Evolutionary conservation across 30 jellyfish, hydroid and myxozoan genomes (phyloP), one percentile per base, ranked within the genome.

Genomic region (Nemopilema nomurai): DNA sequence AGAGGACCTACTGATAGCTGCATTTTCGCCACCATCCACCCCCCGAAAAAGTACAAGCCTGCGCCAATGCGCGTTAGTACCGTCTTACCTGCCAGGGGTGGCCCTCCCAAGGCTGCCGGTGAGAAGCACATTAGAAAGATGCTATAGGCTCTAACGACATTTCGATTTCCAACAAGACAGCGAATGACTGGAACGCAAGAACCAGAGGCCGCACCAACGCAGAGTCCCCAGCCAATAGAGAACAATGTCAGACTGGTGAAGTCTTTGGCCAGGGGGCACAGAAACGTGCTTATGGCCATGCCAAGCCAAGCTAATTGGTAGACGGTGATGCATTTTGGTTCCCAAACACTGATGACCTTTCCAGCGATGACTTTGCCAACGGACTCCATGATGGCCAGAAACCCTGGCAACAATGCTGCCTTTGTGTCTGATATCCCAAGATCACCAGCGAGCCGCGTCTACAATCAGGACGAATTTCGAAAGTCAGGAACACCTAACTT

Each of bases 1-100:
- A n/a, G n/a, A n/a, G n/a, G n/a, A n/a, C n/a, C n/a, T n/a, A n/a
- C n/a, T n/a, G n/a, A n/a, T n/a, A n/a, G n/a, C n/a, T n/a, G n/a
- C n/a, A n/a, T n/a, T n/a, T n/a, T n/a, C n/a, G n/a, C n/a, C n/a
- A n/a, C n/a, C n/a, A n/a, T n/a, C n/a, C n/a, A n/a, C n/a, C n/a
- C n/a, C n/a, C n/a, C n/a, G n/a, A n/a, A n/a, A n/a, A n/a, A n/a
- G n/a, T n/a, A n/a, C n/a, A n/a, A n/a, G n/a, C n/a, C n/a, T n/a
- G n/a, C n/a, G n/a, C n/a, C n/a, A n/a, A n/a, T n/a, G n/a, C n/a
- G n/a, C n/a, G n/a, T n/a, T n/a, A n/a, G n/a, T n/a, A n/a, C n/a
- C n/a, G n/a, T n/a, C 72, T 49, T 75, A 85, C 94, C 94, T 32
- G 94, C 94, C 0, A 85, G 24, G 0, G 94, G 94, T 28, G 94